Percentiles rank a stretch among this genome's conserved stretches.
phyloP scores from a whole-genome alignment of 2,113 vertebrate species.

The Plotosus lineatus region DNA sequence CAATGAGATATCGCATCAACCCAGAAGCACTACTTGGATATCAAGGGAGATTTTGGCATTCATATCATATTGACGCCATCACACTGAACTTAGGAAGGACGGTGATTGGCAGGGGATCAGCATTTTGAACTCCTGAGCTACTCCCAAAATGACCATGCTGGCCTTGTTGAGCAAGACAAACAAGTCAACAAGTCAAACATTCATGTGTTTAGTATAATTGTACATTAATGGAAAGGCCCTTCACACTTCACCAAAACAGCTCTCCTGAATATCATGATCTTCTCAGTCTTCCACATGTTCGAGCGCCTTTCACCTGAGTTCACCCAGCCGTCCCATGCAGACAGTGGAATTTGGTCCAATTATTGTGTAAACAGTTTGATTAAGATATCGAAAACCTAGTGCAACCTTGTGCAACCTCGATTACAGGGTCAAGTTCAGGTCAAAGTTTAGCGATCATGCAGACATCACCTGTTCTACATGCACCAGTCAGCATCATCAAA shows the following conservation, averaged over 20 bases:
- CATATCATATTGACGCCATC: neutral
- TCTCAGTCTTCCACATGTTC: neutral
- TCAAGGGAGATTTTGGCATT: neutral
- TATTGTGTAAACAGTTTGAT: constrained; percentile 32
- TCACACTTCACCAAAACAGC: neutral
- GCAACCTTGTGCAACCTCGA: constrained; percentile 33
- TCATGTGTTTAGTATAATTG: neutral
- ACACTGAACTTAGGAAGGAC: neutral
- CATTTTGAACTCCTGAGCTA: too few relatives aligned
- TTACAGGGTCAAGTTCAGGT: constrained; percentile 14
- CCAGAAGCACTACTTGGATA: neutral
- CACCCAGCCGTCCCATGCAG: neutral
- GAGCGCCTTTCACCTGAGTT: constrained; percentile 32
- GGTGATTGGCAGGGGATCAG: too few relatives aligned
- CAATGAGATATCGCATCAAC: neutral
- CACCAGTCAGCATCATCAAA: neutral
- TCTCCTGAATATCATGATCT: neutral
- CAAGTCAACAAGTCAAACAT: neutral
- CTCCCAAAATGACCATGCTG: neutral
- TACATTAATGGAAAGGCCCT: neutral
- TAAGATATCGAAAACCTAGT: too few relatives aligned
- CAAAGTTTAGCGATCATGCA: constrained; percentile 1
- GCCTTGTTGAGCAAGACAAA: neutral
- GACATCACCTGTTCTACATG: constrained; percentile 1
- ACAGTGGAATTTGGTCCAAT: constrained; percentile 4